Evolutionary conservation across 2,113 vertebrate species (phyloP).

Genomic region (Globicephala melas): DNA sequence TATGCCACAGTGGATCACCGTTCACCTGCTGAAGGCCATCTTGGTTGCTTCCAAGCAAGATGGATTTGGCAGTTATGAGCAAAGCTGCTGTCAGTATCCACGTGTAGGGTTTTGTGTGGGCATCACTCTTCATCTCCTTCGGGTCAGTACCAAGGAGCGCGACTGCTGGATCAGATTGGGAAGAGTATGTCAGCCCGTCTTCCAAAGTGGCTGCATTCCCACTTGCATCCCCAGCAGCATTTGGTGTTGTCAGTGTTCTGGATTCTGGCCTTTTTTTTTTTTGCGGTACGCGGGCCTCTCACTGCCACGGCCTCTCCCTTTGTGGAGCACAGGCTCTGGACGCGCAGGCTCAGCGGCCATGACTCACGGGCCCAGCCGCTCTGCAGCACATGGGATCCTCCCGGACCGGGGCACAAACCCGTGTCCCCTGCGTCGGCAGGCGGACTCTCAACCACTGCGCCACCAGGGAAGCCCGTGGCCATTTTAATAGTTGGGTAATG

Average conservation of each 20-base stretch:
- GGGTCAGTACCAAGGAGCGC: not conserved
- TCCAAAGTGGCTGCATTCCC: not conserved
- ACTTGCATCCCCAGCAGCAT: rapidly evolving
- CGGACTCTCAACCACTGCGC: too few species aligned
- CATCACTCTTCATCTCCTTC: rapidly evolving
- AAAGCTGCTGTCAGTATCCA: not conserved
- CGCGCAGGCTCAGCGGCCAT: too few species aligned
- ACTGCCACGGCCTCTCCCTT: rapidly evolving
- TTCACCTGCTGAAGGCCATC: not conserved
- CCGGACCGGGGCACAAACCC: too few species aligned
- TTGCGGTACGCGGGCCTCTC: too few species aligned
- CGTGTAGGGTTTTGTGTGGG: not conserved
- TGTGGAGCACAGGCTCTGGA: too few species aligned
- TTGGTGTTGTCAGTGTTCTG: rapidly evolving
- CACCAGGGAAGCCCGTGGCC: not conserved
- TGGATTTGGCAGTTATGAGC: not conserved
- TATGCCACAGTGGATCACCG: not conserved
- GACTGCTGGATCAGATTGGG: rapidly evolving
- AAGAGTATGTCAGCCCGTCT: too few species aligned
- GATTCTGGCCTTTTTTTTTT: not conserved
- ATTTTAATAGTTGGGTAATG: rapidly evolving
- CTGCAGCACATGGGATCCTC: too few species aligned
- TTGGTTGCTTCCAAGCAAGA: not conserved
- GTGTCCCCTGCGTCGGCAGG: too few species aligned
- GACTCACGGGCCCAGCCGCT: too few species aligned